phyloP scores from a whole-genome alignment of 2,113 vertebrate species.

The Seriola dumerili region DNA sequence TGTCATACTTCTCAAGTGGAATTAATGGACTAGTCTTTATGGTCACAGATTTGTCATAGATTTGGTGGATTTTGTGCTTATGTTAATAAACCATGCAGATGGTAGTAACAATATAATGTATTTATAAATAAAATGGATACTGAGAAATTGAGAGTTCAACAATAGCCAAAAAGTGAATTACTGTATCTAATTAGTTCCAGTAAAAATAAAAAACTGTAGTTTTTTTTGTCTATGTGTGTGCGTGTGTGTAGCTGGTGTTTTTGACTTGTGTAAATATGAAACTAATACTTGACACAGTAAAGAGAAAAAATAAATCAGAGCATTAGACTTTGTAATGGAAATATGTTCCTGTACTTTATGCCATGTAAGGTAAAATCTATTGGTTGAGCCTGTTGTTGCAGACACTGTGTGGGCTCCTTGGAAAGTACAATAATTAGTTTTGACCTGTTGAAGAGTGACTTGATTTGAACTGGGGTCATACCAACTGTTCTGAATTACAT shows the following conservation, averaged over 20 bases:
- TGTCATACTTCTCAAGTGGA: background rate
- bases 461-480: background rate
- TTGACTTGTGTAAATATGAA: background rate
- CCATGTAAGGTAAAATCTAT: constrained; percentile 12
- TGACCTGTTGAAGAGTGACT: background rate
- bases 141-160: background rate
- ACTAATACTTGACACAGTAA: background rate
- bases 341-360: background rate
- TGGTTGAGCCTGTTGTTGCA: background rate
- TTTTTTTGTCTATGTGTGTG: background rate
- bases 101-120: background rate
- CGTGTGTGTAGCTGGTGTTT: background rate
- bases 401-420: accelerated
- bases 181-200: background rate
- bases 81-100: background rate
- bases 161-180: background rate
- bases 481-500: background rate
- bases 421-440: background rate
- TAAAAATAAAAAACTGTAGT: background rate
- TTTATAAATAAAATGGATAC: background rate
- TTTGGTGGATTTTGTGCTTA: background rate
- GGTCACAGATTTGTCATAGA: no score
- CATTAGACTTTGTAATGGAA: background rate
- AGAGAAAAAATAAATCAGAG: background rate
- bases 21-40: background rate